Evolutionary conservation across 2,888 invertebrate species (phyloP), one percentile per base, ranked within the genome.

Genomic region (Quadriops clusia): DNA sequence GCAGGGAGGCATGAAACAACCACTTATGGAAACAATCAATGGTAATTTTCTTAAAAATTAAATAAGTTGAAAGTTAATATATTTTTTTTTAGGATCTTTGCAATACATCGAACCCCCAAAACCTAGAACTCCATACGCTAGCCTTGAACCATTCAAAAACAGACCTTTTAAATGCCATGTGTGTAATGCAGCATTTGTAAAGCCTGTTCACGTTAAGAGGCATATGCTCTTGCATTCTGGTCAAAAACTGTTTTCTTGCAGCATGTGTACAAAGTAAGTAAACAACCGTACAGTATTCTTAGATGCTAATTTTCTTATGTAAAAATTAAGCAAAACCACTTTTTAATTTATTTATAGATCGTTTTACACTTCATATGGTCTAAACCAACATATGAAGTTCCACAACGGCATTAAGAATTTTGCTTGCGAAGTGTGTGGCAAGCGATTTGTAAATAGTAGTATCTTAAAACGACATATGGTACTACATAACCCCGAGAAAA

Each of bases 151-250:
- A 17, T 32, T 24, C 10, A 43, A 46, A 28, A 37, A 39, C 17
- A 48, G 68, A 33, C 69, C 68, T 2, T 62, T 61, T 43, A 51
- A 52, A 21, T 71, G 70, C 45, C 44, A 43, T 9, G 40, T 48
- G 15, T 60, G 61, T 37, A 49, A 51, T 17, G 55, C 63, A n/a
- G 58, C 62, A 5, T 72, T 72, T 50, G 63, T 65, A 37, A 72
- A 68, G 47, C 59, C 64, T 4, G 63, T 64, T 30, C 70, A 72
- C 50, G 57, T 74, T 17, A 70, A 70, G 42, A 65, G 68, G 29
- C 64, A 63, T 34, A 43, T 56, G 36, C 34, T 51, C 7, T 46
- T 44, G 15, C 61, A 63, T 34, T 47, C 46, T 8, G 53, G 49
- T 2, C 59, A 58, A 17, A 52, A 49, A 17, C 56, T 56, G 18